phyloP scores from a whole-genome alignment of 1,140 invertebrate species.

The Cotesia vestalis region DNA sequence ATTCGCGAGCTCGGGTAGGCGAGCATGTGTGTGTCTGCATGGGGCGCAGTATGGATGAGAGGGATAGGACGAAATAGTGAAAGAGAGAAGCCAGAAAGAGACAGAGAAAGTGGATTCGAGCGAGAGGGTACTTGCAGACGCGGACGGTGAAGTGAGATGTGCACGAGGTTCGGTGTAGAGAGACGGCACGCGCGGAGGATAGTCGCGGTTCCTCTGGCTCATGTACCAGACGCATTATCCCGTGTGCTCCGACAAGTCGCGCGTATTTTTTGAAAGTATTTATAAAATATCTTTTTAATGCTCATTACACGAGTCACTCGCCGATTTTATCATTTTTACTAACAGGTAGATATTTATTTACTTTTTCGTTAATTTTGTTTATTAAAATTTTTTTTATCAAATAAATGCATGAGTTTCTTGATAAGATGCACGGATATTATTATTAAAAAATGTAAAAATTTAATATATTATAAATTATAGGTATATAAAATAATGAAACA shows the following conservation, averaged over 20 bases:
- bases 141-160: slow-evolving; percentile 21
- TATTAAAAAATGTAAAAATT: neutral
- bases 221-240: slow-evolving; percentile 38
- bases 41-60: neutral
- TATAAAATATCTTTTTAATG: slow-evolving; percentile 6
- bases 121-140: slow-evolving; percentile 29
- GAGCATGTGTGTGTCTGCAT: slow-evolving; percentile 12
- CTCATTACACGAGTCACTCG: neutral
- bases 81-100: slow-evolving; percentile 44
- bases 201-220: slow-evolving; percentile 42
- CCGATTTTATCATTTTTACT: no score
- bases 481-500: no score
- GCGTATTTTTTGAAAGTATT: neutral
- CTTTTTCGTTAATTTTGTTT: neutral
- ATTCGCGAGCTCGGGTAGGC: slow-evolving; percentile 32
- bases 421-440: no score
- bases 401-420: no score
- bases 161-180: slow-evolving; percentile 27
- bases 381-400: neutral
- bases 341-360: neutral
- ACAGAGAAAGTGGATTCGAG: slow-evolving; percentile 44
- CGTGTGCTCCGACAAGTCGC: slow-evolving; percentile 23
- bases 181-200: slow-evolving; percentile 41
- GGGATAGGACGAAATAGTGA: slow-evolving; percentile 13
- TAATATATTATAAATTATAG: no score